Base-by-base conservation (phyloP, 2,888 invertebrate genomes). In the Acleris holmiana region DNA sequence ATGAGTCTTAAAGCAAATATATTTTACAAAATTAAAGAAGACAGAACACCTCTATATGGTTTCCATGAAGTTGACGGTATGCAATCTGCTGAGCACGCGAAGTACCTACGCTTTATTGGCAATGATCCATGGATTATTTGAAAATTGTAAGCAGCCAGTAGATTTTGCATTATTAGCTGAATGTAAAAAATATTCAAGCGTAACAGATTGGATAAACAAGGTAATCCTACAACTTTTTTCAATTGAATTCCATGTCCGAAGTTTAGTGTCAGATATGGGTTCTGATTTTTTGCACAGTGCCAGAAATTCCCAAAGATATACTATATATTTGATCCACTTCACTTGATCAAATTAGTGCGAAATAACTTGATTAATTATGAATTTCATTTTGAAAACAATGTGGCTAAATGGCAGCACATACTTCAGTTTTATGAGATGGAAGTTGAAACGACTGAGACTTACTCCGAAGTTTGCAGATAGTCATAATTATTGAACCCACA, bases 261-360 rank as follows among this genome's bases (percentile, higher is more conserved):
- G 50, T 25, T 59, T 41, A 18, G 51, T 59, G 15, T 50, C 59
- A 19, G 59, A 70, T 40, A 54, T 68, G 47, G 70, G 68, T 35
- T 68, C 71, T 13, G 69, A 75, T 58, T 60, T 75, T 19, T 64
- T 68, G 4, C 70, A 67, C 0, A 61, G 53, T 13, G 67, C 72
- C 6, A 73, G 69, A 77, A 18, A 61, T 49, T 49, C 71, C 78
- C 15, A 66, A 80, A 77, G 69, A 73, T 77, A 35, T 77, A 71
- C 60, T 74, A 76, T 53, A 71, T 81, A 62, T 78, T 76, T 70
- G 76, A 78, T 65, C 68, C 72, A 46, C 75, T 72, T 0, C 71
- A 76, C 68, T 66, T 79, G 6, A 67, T 79, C n/a, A 78, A 75
- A 71, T 25, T 47, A 4, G 68, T 77, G 44, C 71, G 76, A 1